Evolutionary conservation across 2,113 vertebrate species (phyloP).

Genomic region (Scomber colias): DNA sequence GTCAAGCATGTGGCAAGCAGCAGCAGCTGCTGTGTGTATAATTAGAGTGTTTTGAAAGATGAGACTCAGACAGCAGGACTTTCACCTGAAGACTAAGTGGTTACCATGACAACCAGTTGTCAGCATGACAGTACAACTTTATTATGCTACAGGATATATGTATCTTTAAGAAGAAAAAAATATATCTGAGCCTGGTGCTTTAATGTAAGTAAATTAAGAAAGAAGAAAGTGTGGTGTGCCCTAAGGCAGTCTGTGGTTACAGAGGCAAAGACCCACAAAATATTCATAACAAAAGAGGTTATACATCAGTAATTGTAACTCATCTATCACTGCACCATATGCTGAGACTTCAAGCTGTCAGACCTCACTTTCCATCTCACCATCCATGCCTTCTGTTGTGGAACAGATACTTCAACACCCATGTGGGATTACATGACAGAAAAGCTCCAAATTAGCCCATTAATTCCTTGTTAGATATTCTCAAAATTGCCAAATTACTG

Average conservation of each 20-base stretch:
- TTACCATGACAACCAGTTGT: conserved; percentile 61
- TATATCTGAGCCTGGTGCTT: neutral
- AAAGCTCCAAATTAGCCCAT: neutral
- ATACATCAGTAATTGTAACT: neutral
- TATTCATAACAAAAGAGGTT: neutral
- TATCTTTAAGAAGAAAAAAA: neutral
- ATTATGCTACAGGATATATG: neutral
- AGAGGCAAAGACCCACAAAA: neutral
- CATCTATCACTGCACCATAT: conserved; percentile 36
- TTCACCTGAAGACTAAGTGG: conserved; percentile 72
- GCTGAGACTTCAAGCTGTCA: conserved; percentile 11
- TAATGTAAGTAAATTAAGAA: conserved; percentile 1
- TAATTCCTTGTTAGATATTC: neutral
- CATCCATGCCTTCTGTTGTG: conserved; percentile 41
- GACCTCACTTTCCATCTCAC: conserved; percentile 53
- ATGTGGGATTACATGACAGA: conserved; percentile 2
- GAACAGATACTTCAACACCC: conserved; percentile 10
- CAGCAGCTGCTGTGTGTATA: conserved; percentile 81
- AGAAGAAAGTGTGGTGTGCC: neutral
- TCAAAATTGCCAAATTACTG: neutral
- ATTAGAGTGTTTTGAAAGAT: conserved; percentile 83
- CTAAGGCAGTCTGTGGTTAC: neutral
- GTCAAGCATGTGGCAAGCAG: conserved; percentile 63
- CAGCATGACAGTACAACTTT: conserved; percentile 43
- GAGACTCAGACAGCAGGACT: conserved; percentile 65